A percentile compares a stretch with the other conserved stretches of the same genome.
Evolutionary conservation across 2,113 vertebrate species (phyloP).

Genomic region (Arizona elegans): DNA sequence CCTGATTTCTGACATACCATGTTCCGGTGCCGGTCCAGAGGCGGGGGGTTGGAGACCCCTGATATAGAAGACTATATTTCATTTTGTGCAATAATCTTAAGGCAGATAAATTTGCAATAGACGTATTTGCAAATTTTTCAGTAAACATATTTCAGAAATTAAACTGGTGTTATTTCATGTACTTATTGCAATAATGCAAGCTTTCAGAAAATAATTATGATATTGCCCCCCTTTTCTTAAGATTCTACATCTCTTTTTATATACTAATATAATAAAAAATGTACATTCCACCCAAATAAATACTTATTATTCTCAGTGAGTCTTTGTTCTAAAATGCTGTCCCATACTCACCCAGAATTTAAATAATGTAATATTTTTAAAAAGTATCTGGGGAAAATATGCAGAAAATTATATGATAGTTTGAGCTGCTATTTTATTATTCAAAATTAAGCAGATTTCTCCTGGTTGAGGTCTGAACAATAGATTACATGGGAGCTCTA

Average conservation of each 20-base stretch:
- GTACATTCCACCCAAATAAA: not conserved
- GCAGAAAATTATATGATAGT: not conserved
- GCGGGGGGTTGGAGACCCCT: too few species aligned
- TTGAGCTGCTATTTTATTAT: not conserved
- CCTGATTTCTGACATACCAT: too few species aligned
- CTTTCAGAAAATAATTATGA: not conserved
- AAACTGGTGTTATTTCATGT: not conserved
- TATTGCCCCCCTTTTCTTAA: not conserved
- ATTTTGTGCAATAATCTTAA: not conserved
- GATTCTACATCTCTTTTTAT: not conserved
- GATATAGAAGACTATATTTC: not conserved
- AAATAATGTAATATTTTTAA: not conserved
- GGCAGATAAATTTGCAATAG: not conserved
- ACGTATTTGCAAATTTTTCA: not conserved
- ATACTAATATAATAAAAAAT: not conserved
- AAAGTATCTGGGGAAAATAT: not conserved
- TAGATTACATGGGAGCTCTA: not conserved
- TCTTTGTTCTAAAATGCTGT: not conserved
- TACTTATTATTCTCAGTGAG: not conserved
- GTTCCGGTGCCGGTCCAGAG: too few species aligned
- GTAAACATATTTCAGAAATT: not conserved
- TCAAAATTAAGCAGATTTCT: not conserved
- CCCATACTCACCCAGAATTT: not conserved
- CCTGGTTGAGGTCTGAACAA: not conserved
- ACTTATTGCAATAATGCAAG: not conserved